Conservation (phyloP, 2,888 invertebrate genomes). For the Temnothorax unifasciatus region DNA sequence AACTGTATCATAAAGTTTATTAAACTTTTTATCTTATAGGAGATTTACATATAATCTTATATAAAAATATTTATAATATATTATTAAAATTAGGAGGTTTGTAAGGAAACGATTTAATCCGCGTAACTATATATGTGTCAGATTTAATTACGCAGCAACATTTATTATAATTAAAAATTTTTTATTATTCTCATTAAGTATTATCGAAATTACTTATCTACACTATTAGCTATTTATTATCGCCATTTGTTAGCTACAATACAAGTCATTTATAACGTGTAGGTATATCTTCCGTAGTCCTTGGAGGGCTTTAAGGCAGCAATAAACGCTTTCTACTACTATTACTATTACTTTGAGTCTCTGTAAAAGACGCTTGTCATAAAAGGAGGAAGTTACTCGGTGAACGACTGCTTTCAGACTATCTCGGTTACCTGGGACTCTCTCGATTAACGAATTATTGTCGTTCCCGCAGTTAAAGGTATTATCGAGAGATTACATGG, state of each 20-base stretch:
- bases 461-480: slow-evolving; percentile 52
- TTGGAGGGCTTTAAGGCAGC: not conserved
- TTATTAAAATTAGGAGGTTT: not conserved
- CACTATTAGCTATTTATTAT: slow-evolving; percentile 2
- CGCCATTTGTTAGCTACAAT: not conserved
- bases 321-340: slow-evolving; percentile 11
- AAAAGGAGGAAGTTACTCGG: slow-evolving; percentile 4
- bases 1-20: slow-evolving; percentile 13
- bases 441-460: slow-evolving; percentile 48
- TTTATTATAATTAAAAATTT: not conserved
- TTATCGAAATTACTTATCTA: not conserved
- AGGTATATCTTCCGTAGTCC: not conserved
- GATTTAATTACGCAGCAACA: not conserved
- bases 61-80: not conserved
- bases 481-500: slow-evolving; percentile 63
- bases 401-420: not conserved
- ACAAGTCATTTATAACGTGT: not conserved
- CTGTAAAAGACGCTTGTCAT: slow-evolving; percentile 9
- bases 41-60: not conserved
- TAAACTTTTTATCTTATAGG: not conserved
- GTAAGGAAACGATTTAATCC: not conserved
- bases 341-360: not conserved
- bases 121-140: not conserved
- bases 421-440: slow-evolving; percentile 11
- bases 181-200: not conserved